Base-by-base conservation (phyloP, 2,888 invertebrate genomes). In the Pomacea canaliculata region DNA sequence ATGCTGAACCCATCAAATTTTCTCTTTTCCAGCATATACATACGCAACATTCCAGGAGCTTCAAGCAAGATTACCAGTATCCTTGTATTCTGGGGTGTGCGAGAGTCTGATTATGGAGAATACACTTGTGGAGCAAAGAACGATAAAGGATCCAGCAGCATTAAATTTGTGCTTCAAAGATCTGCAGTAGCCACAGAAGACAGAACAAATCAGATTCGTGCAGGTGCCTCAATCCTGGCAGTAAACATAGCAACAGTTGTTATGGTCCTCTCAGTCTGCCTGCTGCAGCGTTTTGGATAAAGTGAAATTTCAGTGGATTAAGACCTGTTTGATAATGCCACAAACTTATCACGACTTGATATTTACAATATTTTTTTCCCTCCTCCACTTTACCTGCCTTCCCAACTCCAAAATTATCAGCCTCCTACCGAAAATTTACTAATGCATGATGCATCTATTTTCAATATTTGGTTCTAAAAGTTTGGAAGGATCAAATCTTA, bases 11-110 rank as follows among this genome's bases (percentile, higher is more conserved):
- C 37, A 37, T 23, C 16, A 16, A 16, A 56, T 56, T 62, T 69
- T 48, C n/a, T 75, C 37, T 48, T 49, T 60, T 49, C 19, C 76
- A 80, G 80, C 48, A 51, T 70, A 19, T 56, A 76, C 51, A 71
- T 77, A 7, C 70, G 77, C 9, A 78, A 78, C 70, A 79, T 83
- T 18, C 78, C 78, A 7, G 83, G 80, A 7, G 81, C 85, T 10
- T 84, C 82, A 48, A 85, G 85, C 75, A 81, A 83, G 23, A 84
- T 85, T 62, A 81, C 85, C 59, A 86, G 85, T 78, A 86, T 86
- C 65, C 67, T 88, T 46, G 82, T 81, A 9, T 85, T 88, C 13
- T 73, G 76, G 9, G 73, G 81, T 13, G 85, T 87, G 12, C 73
- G 76, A 10, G 67, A 79, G 10, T 48, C 69, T 19, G 86, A 87